Base-by-base conservation (phyloP, 1,140 invertebrate genomes). In the Tetragonula clypearis region DNA sequence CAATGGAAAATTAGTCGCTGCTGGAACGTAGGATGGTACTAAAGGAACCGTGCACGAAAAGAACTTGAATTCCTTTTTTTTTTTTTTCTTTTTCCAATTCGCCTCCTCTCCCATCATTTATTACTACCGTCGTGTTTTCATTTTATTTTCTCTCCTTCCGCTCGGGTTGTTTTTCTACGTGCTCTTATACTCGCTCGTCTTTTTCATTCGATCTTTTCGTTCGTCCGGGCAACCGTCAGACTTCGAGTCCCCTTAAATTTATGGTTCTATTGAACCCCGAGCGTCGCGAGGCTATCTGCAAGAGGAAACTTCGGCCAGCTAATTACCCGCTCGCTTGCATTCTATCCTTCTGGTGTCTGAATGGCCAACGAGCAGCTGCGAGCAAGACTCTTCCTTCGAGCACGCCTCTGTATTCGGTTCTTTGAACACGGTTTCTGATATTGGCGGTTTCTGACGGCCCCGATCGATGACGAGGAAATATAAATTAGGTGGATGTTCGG, bases 251-350 rank as follows among this genome's bases (percentile, higher is more conserved):
- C n/a, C 53, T 72, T 14, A 62, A 84, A 84, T 84, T 84, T 84
- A 84, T 84, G 58, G 68, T 55, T 72, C 82, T 69, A 84, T 84
- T 72, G 82, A 79, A 84, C 69, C 53, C n/a, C 26, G 65, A 30
- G 53, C 19, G 41, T 82, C 72, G 41, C 30, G 56, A 17, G 15
- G 41, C 72, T 53, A 30, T 60, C n/a, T 1, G 5, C 5, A 5
- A 30, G 58, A 41, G 26, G 56, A 19, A 30, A 66, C 35, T 26
- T 17, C 55, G 71, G 23, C 5, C 21, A 53, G 62, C 53, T 81
- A 73, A 74, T 85, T 82, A 82, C 55, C 69, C 21, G 65, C 58
- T 23, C 75, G 60, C 23, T 49, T 23, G 56, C n/a, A 23, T 65
- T 12, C 12, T 41, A 17, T 15, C 15, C 15, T 26, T 66, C 8